A percentile compares a stretch with the other conserved stretches of the same genome.
Conservation (phyloP, 2,797 vertebrate genomes). For the Perodicticus potto region DNA sequence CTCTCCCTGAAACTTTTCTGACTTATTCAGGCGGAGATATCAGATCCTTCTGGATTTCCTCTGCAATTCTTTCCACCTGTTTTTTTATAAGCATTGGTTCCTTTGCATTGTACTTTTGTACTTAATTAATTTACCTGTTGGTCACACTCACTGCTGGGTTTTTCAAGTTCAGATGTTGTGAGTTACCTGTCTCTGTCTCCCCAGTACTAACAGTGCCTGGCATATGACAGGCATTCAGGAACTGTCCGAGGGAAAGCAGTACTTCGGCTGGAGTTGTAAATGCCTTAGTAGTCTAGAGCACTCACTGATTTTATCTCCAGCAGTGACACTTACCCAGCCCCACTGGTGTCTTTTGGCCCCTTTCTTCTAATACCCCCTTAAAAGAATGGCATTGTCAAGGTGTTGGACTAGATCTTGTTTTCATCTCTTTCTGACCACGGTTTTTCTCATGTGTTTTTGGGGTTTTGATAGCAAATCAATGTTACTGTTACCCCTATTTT, state of each 20-base stretch:
- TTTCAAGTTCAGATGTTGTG: background rate
- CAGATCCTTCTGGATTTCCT: background rate
- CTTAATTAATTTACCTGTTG: accelerated
- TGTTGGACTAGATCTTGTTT: background rate
- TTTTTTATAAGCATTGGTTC: background rate
- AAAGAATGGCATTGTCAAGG: background rate
- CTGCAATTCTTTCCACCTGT: accelerated
- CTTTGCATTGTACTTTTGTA: accelerated
- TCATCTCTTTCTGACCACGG: background rate
- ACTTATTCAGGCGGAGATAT: accelerated
- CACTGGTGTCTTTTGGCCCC: background rate
- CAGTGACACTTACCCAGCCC: background rate
- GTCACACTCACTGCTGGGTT: background rate
- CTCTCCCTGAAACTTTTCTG: background rate
- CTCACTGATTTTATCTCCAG: accelerated
- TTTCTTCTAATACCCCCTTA: background rate
- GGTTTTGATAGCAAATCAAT: slow-evolving; percentile 11
- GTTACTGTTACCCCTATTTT: too few relatives aligned
- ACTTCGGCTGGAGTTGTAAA: background rate
- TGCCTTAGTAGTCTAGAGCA: background rate
- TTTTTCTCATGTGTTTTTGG: background rate
- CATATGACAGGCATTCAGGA: background rate
- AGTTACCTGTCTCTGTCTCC: accelerated
- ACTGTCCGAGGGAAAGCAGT: background rate
- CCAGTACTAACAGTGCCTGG: background rate